phyloP scores from a whole-genome alignment of 2,113 vertebrate genomes.

The Rhinopomastus cyanomelas region DNA sequence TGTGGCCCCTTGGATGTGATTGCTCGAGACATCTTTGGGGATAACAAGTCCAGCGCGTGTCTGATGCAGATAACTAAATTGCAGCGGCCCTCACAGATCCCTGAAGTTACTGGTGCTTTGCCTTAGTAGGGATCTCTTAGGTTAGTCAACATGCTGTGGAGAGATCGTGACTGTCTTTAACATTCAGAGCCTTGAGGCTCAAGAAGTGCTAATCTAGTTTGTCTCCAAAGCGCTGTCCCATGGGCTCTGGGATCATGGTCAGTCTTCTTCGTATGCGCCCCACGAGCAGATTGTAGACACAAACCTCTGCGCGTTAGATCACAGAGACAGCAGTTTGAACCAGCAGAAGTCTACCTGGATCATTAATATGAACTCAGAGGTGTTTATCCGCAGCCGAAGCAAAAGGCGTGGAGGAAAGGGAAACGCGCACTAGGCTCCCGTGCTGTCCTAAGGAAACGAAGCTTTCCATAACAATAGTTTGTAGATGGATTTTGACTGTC shows the following conservation, averaged over 20 bases:
- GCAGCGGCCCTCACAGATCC: neutral
- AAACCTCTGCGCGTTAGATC: neutral
- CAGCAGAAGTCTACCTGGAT: neutral
- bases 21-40: neutral
- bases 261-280: neutral
- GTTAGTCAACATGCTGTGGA: neutral
- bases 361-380: neutral
- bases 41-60: neutral
- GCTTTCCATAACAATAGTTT: neutral
- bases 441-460: neutral
- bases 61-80: neutral
- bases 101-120: neutral
- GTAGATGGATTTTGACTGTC: neutral
- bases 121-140: neutral
- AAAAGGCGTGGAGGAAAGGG: neutral
- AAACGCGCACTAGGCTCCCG: neutral
- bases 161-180: neutral
- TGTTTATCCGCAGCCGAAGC: neutral
- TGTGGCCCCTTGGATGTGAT: neutral
- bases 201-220: conserved; percentile 4
- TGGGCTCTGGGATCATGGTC: no score
- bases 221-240: no score
- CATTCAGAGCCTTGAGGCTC: neutral
- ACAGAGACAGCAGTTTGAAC: neutral
- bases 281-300: neutral